A percentile compares a stretch with the other conserved stretches of the same genome.
These are phyloP conservation scores for Nomada fucata DNA, from an alignment of 2,888 invertebrate species.

Conservation along the genomic window DNA sequence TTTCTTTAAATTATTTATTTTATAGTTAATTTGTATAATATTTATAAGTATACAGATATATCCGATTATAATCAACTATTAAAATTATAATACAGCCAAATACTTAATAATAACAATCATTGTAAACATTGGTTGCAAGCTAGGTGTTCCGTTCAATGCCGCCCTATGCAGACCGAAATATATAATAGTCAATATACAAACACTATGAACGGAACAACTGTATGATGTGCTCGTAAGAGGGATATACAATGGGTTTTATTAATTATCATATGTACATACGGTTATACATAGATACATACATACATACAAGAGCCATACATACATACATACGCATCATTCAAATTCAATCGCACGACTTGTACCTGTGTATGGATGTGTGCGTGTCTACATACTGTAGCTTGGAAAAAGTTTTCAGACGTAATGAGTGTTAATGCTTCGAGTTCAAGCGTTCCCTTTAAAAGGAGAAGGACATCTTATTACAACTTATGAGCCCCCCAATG, in stretches of 20 bases:
- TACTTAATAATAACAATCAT: slow-evolving; percentile 77
- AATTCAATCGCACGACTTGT: slow-evolving; percentile 45
- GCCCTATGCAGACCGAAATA: slow-evolving; percentile 46
- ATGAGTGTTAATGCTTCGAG: slow-evolving; percentile 43
- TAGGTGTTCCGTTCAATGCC: slow-evolving; percentile 73
- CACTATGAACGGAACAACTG: slow-evolving; percentile 71
- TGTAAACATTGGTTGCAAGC: slow-evolving; percentile 77
- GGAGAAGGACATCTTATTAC: slow-evolving; percentile 33
- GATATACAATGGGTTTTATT: slow-evolving; percentile 76
- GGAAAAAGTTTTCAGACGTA: slow-evolving; percentile 42
- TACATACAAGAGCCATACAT: slow-evolving; percentile 63
- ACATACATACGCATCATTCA: slow-evolving; percentile 41
- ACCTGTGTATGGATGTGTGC: slow-evolving; percentile 62
- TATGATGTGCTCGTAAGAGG: slow-evolving; percentile 71
- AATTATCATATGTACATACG: slow-evolving; percentile 74
- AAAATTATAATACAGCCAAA: slow-evolving; percentile 83
- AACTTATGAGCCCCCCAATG: slow-evolving; percentile 53
- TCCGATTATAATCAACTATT: slow-evolving; percentile 78
- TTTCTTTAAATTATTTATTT: slow-evolving; percentile 72
- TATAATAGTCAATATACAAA: slow-evolving; percentile 56
- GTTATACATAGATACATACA: slow-evolving; percentile 49
- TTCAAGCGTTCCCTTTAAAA: slow-evolving; percentile 23
- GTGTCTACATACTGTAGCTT: slow-evolving; percentile 59
- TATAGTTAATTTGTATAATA: slow-evolving; percentile 75
- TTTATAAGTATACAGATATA: slow-evolving; percentile 80